A percentile compares a stretch with the other conserved stretches of the same genome.
Evolutionary conservation across 2,888 invertebrate species (phyloP).

Genomic region (Tenthredo mesomela): DNA sequence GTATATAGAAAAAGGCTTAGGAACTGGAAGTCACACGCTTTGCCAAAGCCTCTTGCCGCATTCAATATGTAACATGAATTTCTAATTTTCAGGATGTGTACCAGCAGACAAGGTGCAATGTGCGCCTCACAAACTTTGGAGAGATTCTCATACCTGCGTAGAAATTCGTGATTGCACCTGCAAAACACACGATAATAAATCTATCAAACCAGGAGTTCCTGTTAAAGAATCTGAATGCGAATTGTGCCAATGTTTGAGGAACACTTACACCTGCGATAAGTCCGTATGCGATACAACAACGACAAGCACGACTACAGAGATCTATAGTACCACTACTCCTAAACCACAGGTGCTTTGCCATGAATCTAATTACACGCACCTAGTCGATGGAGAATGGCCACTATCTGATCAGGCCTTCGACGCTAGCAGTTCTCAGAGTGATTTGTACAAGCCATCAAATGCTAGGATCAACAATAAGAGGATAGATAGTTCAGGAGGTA

Average conservation of each 20-base stretch:
- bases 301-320: slow-evolving; percentile 36
- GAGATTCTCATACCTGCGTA: slow-evolving; percentile 88
- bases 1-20: slow-evolving; percentile 57
- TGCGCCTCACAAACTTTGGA: slow-evolving; percentile 83
- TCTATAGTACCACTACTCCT: background rate
- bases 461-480: slow-evolving; percentile 2
- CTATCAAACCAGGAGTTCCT: slow-evolving; percentile 87
- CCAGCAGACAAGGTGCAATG: slow-evolving; percentile 76
- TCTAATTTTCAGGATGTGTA: slow-evolving; percentile 61
- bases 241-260: slow-evolving; percentile 90
- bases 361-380: slow-evolving; percentile 9
- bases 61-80: slow-evolving; percentile 17
- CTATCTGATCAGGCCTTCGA: slow-evolving; percentile 20
- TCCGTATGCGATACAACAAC: slow-evolving; percentile 76
- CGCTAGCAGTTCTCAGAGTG: slow-evolving; percentile 1
- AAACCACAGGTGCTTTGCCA: slow-evolving; percentile 2
- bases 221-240: slow-evolving; percentile 82
- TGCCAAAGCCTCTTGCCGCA: background rate
- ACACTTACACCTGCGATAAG: slow-evolving; percentile 86
- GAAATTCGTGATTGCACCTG: slow-evolving; percentile 88
- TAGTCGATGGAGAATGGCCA: slow-evolving; percentile 8
- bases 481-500: slow-evolving; percentile 5
- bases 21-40: background rate
- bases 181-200: slow-evolving; percentile 82
- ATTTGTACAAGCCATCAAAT: background rate